Base-by-base conservation (phyloP, 2,797 vertebrate genomes). In the Alca torda region DNA sequence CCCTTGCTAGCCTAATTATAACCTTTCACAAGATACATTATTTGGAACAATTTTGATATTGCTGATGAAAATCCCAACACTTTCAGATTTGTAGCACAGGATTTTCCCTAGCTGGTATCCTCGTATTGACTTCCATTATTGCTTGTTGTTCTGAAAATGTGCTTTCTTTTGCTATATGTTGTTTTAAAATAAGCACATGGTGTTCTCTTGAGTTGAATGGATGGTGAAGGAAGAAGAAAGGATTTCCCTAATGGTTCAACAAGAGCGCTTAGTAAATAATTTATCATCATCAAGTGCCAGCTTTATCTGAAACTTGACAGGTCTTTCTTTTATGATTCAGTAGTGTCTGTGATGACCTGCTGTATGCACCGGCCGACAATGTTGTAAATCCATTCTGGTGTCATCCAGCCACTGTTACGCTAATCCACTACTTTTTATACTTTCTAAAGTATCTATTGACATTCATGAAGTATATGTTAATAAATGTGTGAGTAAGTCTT, bases 221-320 rank as follows among this genome's bases (percentile, higher is more conserved):
- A 61, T 72, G 53, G 50, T 57, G 72, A 84, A 70, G 25, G 56
- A 67, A 76, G 45, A 78, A 84, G 72, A 77, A 87, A 89, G 82
- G 54, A 67, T 93, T 95, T 93, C 81, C 93, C 63, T 95, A 92
- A 92, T 73, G 87, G 54, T 37, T 92, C 95, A 90, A 79, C 78
- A 93, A 85, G 88, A 91, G 60, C 68, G 76, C 90, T 91, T 90
- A 73, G 77, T 97, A 96, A 97, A 97, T 96, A 97, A 97, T 97
- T 96, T 89, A 96, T 96, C 92, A 96, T 91, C 89, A 93, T 96
- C 95, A 95, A 90, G 69, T 95, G 84, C 88, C 84, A 93, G 60
- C 91, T 87, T 95, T 96, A 94, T 96, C 95, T 84, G 65, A 74
- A 91, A 83, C 86, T 56, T 93, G 88, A 90, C 95, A 91, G 81